phyloP scores from a whole-genome alignment of 2,888 invertebrate genomes.

The Thereva nobilitata region DNA sequence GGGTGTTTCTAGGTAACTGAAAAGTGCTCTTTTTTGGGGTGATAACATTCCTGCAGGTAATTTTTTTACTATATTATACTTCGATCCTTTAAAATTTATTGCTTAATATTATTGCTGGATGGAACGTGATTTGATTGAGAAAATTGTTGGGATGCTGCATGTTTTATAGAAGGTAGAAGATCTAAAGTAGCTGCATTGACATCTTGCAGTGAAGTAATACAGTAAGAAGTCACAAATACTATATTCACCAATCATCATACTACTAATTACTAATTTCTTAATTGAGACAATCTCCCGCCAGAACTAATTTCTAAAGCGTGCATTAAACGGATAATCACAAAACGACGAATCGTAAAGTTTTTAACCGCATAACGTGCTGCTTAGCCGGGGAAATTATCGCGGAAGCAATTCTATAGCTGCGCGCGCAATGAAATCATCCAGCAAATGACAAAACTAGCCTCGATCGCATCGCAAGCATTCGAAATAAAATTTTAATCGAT shows the following conservation, averaged over 20 bases:
- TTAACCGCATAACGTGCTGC: neutral
- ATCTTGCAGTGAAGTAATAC: too few species aligned
- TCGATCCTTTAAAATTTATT: slow-evolving; percentile 22
- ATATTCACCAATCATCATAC: too few species aligned
- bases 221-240: too few species aligned
- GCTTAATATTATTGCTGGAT: slow-evolving; percentile 9
- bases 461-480: slow-evolving; percentile 1
- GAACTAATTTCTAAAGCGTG: too few species aligned
- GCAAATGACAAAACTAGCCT: neutral
- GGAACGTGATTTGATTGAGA: slow-evolving; percentile 18
- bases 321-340: neutral
- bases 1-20: slow-evolving; percentile 6
- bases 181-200: neutral
- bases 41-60: slow-evolving; percentile 33
- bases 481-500: slow-evolving; percentile 33
- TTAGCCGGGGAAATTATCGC: too few species aligned
- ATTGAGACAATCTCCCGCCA: too few species aligned
- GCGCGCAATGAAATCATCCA: neutral
- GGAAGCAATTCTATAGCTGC: too few species aligned
- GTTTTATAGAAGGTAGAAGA: neutral
- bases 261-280: too few species aligned
- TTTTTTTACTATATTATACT: neutral
- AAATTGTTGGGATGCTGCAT: neutral
- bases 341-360: neutral
- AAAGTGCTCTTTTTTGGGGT: slow-evolving; percentile 18